These are phyloP conservation scores for Cacatua alba DNA, from an alignment of 2,113 vertebrate genomes.

Conservation along the genomic window DNA sequence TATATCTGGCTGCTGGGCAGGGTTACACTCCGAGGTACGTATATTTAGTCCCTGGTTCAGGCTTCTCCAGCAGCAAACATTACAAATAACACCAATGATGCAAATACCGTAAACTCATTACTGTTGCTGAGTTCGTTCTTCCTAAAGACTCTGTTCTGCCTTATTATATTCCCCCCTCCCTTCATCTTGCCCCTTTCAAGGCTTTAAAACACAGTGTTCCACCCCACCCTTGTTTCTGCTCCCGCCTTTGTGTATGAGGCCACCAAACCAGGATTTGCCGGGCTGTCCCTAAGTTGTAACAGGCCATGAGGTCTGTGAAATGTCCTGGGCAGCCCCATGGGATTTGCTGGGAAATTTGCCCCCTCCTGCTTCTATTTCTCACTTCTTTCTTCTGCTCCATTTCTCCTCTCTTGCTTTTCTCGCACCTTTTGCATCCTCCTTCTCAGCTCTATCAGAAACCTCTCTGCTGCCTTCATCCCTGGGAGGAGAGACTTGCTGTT, in stretches of 20 bases:
- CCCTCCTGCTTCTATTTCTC: not conserved
- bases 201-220: rapidly evolving
- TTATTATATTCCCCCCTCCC: not conserved
- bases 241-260: rapidly evolving
- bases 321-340: not conserved
- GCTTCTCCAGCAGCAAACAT: not conserved
- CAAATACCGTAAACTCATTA: not conserved
- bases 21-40: no score
- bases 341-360: not conserved
- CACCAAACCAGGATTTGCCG: not conserved
- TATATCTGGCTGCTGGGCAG: no score
- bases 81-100: not conserved
- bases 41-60: no score
- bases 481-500: not conserved
- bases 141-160: not conserved
- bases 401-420: not conserved
- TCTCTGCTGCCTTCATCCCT: not conserved
- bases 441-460: not conserved
- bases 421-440: not conserved
- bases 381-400: not conserved
- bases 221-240: not conserved
- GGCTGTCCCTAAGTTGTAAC: rapidly evolving
- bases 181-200: not conserved
- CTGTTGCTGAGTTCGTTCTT: not conserved
- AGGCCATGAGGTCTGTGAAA: not conserved